Base-by-base conservation (phyloP, 2,888 invertebrate species). In the Pollenia griseotomentosa region DNA sequence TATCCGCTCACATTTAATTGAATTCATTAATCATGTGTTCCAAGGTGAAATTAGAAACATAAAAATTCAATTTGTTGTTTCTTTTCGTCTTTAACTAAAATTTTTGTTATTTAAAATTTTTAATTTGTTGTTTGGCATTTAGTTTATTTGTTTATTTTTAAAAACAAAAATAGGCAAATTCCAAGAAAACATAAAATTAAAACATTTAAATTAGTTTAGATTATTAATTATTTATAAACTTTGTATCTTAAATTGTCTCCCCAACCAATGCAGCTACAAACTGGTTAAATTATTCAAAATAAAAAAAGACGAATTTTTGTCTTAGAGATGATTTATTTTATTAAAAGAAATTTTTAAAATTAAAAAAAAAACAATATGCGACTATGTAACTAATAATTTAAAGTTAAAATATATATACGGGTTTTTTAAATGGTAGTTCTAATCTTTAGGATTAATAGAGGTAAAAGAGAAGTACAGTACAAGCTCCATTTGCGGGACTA, bases 31-130 rank as follows among this genome's bases (percentile, higher is more conserved):
- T 83, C 83, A 78, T 71, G 40, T 51, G 59, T 23, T 33, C 40
- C 66, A 84, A 84, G 74, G 79, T 79, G 44, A 84, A 73, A 59
- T 53, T 44, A 33, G 6, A 66, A 68, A 68, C 14, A 61, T 48
- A 14, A 57, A 63, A 65, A 53, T 53, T 12, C 16, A 8, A 65
- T 63, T 65, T 48, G 46, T 57, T 19, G 12, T 66, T 61, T 63
- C 23, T n/a, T 53, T 48, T 65, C 46, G 7, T 46, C 19, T 16
- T 46, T 59, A 46, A 55, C 61, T 33, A 70, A 19, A 33, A n/a
- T 59, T 40, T 74, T 74, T 59, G 12, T 66, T 40, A 3, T 57
- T 53, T 42, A n/a, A 33, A 33, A 23, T 55, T 53, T 71, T 59
- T 44, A 9, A 55, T 33, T 53, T 59, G 48, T 42, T 66, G 23